Conservation (phyloP, 1,140 invertebrate species). For the Hesperophylax magnus region DNA sequence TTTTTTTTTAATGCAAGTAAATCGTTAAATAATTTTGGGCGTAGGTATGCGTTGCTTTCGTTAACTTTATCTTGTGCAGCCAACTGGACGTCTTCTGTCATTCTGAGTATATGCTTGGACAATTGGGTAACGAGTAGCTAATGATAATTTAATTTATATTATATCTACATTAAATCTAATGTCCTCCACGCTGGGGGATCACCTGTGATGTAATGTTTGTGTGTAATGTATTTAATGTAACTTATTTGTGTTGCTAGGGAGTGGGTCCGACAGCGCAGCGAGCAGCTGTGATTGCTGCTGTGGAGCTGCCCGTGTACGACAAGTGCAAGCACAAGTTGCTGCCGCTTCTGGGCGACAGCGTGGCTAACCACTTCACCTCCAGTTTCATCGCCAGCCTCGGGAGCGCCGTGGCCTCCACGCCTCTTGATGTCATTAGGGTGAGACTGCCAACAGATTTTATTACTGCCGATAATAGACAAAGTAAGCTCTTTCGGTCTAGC, state of each 20-base stretch:
- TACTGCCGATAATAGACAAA: too few species aligned
- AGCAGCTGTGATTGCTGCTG: slow-evolving; percentile 92
- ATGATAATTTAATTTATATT: too few species aligned
- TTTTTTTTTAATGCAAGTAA: too few species aligned
- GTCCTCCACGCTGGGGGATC: neutral
- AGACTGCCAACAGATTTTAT: slow-evolving; percentile 60
- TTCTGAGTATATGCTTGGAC: too few species aligned
- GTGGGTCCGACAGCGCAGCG: slow-evolving; percentile 92
- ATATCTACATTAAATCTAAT: neutral
- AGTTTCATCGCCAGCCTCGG: slow-evolving; percentile 94
- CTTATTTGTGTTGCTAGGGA: slow-evolving; percentile 73
- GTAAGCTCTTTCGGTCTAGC: too few species aligned
- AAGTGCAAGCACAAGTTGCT: slow-evolving; percentile 87
- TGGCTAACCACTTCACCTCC: slow-evolving; percentile 91
- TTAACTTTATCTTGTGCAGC: too few species aligned
- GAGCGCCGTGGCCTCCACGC: slow-evolving; percentile 93
- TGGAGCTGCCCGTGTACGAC: slow-evolving; percentile 95
- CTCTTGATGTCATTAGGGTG: slow-evolving; percentile 95
- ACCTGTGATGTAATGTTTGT: neutral
- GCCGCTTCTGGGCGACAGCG: slow-evolving; percentile 81
- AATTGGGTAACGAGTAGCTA: too few species aligned
- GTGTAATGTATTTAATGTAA: neutral
- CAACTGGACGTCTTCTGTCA: too few species aligned
- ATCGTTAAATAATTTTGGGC: too few species aligned
- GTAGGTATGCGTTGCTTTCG: too few species aligned